Evolutionary conservation across 2,888 invertebrate genomes (phyloP), one percentile per base, ranked within the genome.

Genomic region (Diarsia brunnea): DNA sequence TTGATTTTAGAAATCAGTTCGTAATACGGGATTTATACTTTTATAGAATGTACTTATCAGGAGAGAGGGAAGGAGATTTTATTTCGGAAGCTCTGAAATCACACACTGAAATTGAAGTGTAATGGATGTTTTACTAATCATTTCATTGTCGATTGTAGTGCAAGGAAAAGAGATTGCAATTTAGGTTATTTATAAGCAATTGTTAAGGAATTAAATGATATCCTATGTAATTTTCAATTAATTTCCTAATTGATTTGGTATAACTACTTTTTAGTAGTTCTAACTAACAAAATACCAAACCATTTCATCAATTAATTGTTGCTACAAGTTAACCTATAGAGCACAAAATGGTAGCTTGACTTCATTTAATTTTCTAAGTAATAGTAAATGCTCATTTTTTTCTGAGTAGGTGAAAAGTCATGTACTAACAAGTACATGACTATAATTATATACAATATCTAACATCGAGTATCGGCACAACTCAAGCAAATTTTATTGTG

Each of bases 361-460:
- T 49, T 61, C 60, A 73, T 73, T 43, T 61, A 27, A 58, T 38
- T 71, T 43, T 69, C 10, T 19, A 69, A 72, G n/a, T 58, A 55
- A 24, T 58, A 24, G n/a, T 0, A n/a, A 12, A 60, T 43, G 1
- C 0, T 21, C 0, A 45, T 31, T 64, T 10, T 49, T 72, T 38
- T 14, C 11, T 16, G 43, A 19, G 8, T 58, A 31, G n/a, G n/a
- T n/a, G n/a, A n/a, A n/a, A n/a, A n/a, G n/a, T n/a, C n/a, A n/a
- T n/a, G n/a, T n/a, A n/a, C n/a, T 38, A 38, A 38, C 38, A 8
- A 38, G 8, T 8, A 38, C 38, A 38, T 38, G 38, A 38, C 38
- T 38, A 38, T 38, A 4, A n/a, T n/a, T 31, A 38, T 38, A 38
- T 8, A 38, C 8, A 38, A 38, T 8, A 38, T 38, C 38, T 38